phyloP scores from a whole-genome alignment of 1,140 invertebrate genomes.

The Drosophila setifemur region DNA sequence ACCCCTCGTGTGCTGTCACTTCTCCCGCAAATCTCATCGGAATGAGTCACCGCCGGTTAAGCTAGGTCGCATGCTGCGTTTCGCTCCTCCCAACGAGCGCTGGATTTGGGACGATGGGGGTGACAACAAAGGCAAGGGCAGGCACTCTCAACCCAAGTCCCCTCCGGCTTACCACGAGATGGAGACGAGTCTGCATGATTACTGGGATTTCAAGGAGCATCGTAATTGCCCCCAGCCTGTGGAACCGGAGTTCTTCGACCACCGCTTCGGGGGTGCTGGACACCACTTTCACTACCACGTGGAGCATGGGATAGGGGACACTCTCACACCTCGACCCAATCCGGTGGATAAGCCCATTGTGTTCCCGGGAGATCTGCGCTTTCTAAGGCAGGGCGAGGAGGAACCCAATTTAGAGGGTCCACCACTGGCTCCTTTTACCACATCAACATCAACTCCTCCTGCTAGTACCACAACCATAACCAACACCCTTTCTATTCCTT shows the following conservation, averaged over 20 bases:
- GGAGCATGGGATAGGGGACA: conserved; percentile 25
- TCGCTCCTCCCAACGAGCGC: conserved; percentile 33
- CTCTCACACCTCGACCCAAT: conserved; percentile 8
- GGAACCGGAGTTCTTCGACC: conserved; percentile 42
- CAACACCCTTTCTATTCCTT: neutral
- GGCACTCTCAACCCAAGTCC: neutral
- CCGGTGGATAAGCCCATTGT: conserved; percentile 58
- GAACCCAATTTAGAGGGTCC: conserved; percentile 6
- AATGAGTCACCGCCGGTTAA: conserved; percentile 9
- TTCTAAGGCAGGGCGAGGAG: conserved; percentile 24
- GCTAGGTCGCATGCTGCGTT: conserved; percentile 39
- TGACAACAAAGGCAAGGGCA: neutral
- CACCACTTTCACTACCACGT: conserved; percentile 52
- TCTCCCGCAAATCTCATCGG: conserved; percentile 9
- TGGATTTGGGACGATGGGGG: conserved; percentile 50
- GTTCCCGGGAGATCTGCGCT: conserved; percentile 65
- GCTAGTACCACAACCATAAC: neutral
- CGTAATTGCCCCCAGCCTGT: conserved; percentile 56
- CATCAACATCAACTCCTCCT: neutral
- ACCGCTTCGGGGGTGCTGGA: conserved; percentile 8
- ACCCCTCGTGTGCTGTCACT: conserved; percentile 59
- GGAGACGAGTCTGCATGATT: conserved; percentile 45
- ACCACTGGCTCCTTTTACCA: conserved; percentile 20
- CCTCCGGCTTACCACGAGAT: neutral
- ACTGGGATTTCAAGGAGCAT: conserved; percentile 48